phyloP scores from a whole-genome alignment of 2,113 vertebrate genomes.

The Pluvialis apricaria region DNA sequence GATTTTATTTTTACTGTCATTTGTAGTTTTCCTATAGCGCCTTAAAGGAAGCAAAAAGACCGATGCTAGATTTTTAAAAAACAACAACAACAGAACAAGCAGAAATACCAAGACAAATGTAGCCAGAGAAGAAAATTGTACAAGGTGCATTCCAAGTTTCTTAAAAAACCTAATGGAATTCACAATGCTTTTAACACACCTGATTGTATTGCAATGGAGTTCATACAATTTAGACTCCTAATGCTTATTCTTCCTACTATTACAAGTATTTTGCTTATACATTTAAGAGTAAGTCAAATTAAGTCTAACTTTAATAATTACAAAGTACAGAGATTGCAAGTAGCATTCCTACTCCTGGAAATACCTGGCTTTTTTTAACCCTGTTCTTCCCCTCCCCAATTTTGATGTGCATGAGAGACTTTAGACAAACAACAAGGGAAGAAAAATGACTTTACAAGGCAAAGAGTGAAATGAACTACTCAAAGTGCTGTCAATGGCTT shows the following conservation, averaged over 20 bases:
- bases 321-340: not conserved
- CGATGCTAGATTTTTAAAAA: not conserved
- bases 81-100: not conserved
- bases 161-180: not conserved
- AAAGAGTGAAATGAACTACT: constrained; percentile 10
- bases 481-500: not conserved
- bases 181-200: not conserved
- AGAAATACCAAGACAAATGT: not conserved
- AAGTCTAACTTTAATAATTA: not conserved
- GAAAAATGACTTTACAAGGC: not conserved
- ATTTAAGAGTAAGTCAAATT: not conserved
- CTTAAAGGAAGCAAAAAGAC: not conserved
- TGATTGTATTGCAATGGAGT: not conserved
- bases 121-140: not conserved
- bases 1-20: not conserved
- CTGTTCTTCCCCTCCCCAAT: not conserved
- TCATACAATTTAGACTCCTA: not conserved
- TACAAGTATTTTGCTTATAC: not conserved
- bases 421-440: not conserved
- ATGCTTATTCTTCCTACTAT: not conserved
- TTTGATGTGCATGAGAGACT: not conserved
- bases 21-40: not conserved
- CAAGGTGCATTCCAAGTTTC: not conserved
- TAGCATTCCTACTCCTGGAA: not conserved
- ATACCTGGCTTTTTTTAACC: not conserved